These are phyloP conservation scores for Lepisosteus oculatus DNA, from an alignment of 2,113 vertebrate species.

Conservation along the genomic window DNA sequence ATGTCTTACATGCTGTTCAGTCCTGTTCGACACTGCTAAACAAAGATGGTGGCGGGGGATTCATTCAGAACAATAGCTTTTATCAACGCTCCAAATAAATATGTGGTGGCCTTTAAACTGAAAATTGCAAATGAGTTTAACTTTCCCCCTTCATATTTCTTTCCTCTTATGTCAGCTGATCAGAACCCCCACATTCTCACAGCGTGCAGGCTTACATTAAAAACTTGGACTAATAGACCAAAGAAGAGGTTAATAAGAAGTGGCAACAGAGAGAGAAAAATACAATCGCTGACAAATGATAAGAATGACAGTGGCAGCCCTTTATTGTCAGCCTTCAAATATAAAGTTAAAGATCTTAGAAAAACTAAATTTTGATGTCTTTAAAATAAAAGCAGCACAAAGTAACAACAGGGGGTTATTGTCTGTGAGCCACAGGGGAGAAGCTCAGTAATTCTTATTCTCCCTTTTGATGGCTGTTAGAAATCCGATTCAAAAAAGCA, in stretches of 20 bases:
- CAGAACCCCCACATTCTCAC: slow-evolving; percentile 83
- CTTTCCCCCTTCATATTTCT: slow-evolving; percentile 70
- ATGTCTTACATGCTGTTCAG: slow-evolving; percentile 32
- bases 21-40: slow-evolving; percentile 45
- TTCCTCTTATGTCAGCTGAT: slow-evolving; percentile 79
- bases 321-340: slow-evolving; percentile 97
- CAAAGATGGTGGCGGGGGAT: slow-evolving; percentile 49
- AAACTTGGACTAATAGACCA: slow-evolving; percentile 80
- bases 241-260: slow-evolving; percentile 97
- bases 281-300: slow-evolving; percentile 89
- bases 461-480: slow-evolving; percentile 98
- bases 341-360: slow-evolving; percentile 99
- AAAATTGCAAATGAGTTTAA: slow-evolving; percentile 70
- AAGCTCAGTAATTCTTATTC: slow-evolving; percentile 92
- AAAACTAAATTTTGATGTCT: slow-evolving; percentile 96
- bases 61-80: slow-evolving; percentile 56
- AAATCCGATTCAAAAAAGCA: slow-evolving; percentile 87
- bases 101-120: slow-evolving; percentile 45
- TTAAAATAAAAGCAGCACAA: slow-evolving; percentile 99
- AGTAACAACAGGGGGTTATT: slow-evolving; percentile 99
- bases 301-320: slow-evolving; percentile 91
- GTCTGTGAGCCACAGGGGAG: slow-evolving; percentile 94
- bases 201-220: slow-evolving; percentile 81
- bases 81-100: slow-evolving; percentile 55
- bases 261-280: slow-evolving; percentile 86